Base-by-base conservation (phyloP, 2,888 invertebrate species). In the Drosophila rubida region DNA sequence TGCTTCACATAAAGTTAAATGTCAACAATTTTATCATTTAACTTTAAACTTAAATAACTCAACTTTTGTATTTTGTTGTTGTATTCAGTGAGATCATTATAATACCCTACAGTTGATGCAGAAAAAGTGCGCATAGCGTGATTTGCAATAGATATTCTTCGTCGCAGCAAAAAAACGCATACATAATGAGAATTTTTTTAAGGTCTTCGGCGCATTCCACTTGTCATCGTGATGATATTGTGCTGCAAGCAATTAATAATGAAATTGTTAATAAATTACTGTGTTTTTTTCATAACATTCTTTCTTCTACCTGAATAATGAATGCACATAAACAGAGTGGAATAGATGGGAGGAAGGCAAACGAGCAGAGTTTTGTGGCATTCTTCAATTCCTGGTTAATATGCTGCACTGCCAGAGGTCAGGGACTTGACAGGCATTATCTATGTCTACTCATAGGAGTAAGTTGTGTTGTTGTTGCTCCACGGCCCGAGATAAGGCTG, bases 201-300 rank as follows among this genome's bases (percentile, higher is more conserved):
- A n/a, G 7, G 14, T 32, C 7, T 16, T 41, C 19, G 1, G 14
- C 30, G 55, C 64, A 75, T 76, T 76, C 77, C 72, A 42, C 77
- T 39, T 50, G 63, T 72, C 77, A 72, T 67, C 55, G 13, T 37
- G 35, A 37, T 37, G 35, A 23, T 57, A 57, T 57, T 46, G 35
- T 51, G 51, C 30, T 53, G 22, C 46, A 22, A 49, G 14, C 45
- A 64, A 73, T 74, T 68, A 57, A 74, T 75, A 75, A 75, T 70
- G 58, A 67, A 75, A 75, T 70, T 46, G 53, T 75, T 75, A 65
- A 61, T 63, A 64, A 75, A 78, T 69, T 62, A 74, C 42, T 48
- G 1, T 61, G 61, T 73, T 51, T 50, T 44, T 30, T 50, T 44
- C 25, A 27, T 6, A 16, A 11, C 45, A 1, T 4, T 19, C 32